phyloP scores from a whole-genome alignment of 2,888 invertebrate genomes.

The Diogma glabrata region DNA sequence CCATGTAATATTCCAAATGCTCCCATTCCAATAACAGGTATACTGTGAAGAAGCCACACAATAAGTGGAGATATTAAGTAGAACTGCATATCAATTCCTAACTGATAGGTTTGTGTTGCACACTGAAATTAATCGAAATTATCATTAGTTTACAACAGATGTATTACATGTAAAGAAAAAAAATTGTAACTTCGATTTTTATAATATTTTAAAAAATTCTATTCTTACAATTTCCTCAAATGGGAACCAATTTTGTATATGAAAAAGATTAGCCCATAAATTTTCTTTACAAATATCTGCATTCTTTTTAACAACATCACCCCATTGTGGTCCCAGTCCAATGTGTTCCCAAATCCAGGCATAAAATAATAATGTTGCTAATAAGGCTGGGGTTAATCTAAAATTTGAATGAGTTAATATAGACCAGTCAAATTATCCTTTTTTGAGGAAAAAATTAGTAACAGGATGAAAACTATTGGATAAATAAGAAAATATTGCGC shows the following conservation, averaged over 20 bases:
- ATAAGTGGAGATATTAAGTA: slow-evolving; percentile 52
- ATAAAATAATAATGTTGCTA: slow-evolving; percentile 52
- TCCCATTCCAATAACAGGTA: slow-evolving; percentile 42
- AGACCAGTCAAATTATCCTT: no score
- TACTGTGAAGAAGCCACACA: slow-evolving; percentile 49
- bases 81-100: slow-evolving; percentile 63
- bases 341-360: slow-evolving; percentile 53
- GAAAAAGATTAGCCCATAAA: slow-evolving; percentile 57
- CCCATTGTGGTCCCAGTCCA: slow-evolving; percentile 57
- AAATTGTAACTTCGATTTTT: not conserved
- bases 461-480: no score
- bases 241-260: slow-evolving; percentile 55
- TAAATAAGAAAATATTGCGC: no score
- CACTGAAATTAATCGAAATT: no score
- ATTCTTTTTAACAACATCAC: slow-evolving; percentile 47
- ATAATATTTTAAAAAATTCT: no score
- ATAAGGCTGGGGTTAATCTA: slow-evolving; percentile 51
- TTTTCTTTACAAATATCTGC: slow-evolving; percentile 51
- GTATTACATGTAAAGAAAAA: not conserved
- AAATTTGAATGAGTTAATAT: no score
- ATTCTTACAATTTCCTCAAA: slow-evolving; percentile 54
- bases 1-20: slow-evolving; percentile 44
- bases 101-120: slow-evolving; percentile 61
- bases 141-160: slow-evolving; percentile 18
- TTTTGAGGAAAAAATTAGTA: no score